These are phyloP conservation scores for Agrochola lota DNA, from an alignment of 2,888 invertebrate species.

Conservation along the genomic window DNA sequence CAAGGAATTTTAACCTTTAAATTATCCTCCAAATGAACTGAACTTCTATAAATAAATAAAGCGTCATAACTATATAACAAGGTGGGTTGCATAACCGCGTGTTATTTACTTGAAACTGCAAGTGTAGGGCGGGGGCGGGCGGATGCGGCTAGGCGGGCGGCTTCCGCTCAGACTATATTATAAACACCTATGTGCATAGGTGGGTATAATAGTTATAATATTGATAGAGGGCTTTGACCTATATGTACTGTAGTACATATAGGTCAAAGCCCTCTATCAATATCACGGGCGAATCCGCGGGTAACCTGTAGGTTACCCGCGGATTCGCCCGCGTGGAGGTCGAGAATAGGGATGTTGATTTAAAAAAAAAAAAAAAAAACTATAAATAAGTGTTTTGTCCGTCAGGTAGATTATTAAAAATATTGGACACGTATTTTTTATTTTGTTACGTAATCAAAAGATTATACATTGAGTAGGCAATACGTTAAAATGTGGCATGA, in stretches of 20 bases:
- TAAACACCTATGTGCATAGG: slow-evolving; percentile 21
- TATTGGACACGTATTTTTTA: too few species aligned
- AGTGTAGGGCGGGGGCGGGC: slow-evolving; percentile 51
- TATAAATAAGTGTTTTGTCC: too few species aligned
- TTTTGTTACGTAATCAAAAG: too few species aligned
- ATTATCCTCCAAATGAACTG: neutral
- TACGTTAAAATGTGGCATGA: too few species aligned
- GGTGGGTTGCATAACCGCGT: slow-evolving; percentile 24
- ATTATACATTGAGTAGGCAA: too few species aligned
- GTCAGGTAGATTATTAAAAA: too few species aligned
- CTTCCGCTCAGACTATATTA: slow-evolving; percentile 32
- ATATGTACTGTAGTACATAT: too few species aligned
- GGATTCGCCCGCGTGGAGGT: neutral
- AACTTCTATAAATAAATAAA: slow-evolving; percentile 23
- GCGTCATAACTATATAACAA: slow-evolving; percentile 6
- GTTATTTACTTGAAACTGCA: slow-evolving; percentile 57
- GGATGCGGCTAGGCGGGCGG: slow-evolving; percentile 42
- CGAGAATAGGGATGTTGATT: too few species aligned
- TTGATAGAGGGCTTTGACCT: neutral
- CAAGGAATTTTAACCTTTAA: neutral
- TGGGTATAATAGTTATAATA: neutral
- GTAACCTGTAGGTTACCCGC: too few species aligned
- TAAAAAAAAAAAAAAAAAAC: too few species aligned
- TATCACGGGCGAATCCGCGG: too few species aligned
- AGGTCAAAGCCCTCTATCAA: too few species aligned